These are phyloP conservation scores for Genyomyrus donnyi DNA, from an alignment of 2,113 vertebrate species.

Conservation along the genomic window DNA sequence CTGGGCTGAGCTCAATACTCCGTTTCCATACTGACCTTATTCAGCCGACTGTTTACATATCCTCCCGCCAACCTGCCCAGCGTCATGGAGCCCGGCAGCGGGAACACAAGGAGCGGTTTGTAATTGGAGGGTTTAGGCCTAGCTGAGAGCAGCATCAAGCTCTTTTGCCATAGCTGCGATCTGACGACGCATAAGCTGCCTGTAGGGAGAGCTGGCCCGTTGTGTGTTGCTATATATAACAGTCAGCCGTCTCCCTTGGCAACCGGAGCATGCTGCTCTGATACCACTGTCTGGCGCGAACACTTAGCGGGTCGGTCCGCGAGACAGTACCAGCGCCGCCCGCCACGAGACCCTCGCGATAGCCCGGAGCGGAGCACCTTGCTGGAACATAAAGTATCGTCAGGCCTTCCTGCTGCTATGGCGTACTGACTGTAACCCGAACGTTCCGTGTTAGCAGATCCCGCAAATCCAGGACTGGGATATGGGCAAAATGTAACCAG, in stretches of 20 bases:
- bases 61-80: not conserved
- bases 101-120: not conserved
- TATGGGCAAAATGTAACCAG: not conserved
- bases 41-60: not conserved
- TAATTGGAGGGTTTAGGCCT: not conserved
- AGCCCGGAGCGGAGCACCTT: not conserved
- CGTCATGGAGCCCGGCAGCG: not conserved
- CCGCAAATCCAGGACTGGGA: not conserved
- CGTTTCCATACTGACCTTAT: not conserved
- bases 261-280: constrained; percentile 38
- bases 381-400: not conserved
- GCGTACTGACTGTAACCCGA: not conserved
- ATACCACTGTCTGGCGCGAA: not conserved
- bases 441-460: not conserved
- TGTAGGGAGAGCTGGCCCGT: constrained; percentile 43
- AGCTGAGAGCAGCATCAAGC: constrained; percentile 17
- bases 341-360: not conserved
- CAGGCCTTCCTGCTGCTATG: not conserved
- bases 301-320: not conserved
- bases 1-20: not conserved
- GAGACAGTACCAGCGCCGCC: not conserved
- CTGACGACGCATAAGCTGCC: constrained; percentile 36
- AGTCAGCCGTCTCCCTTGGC: constrained; percentile 49
- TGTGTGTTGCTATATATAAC: constrained; percentile 51
- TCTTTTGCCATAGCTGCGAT: constrained; percentile 30